Conservation (phyloP, 2,797 vertebrate genomes). For the Chloroceryle inda region DNA sequence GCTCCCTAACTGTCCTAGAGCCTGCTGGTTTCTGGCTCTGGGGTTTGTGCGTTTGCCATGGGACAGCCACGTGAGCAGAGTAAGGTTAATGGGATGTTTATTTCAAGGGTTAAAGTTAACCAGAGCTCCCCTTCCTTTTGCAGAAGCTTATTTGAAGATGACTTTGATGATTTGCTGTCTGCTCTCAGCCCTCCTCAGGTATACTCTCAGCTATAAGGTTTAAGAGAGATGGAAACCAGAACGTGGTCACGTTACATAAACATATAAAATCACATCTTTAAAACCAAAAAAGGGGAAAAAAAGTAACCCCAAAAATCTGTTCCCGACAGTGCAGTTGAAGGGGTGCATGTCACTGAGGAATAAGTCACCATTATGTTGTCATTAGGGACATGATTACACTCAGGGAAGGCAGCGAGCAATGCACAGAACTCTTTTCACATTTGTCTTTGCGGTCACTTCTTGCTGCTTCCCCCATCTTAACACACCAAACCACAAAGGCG, state of each 20-base stretch:
- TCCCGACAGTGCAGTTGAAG: neutral
- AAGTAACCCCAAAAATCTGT: neutral
- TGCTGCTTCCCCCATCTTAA: neutral
- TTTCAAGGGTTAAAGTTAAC: neutral
- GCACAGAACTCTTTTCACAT: neutral
- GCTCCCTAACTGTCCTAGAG: neutral
- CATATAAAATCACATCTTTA: neutral
- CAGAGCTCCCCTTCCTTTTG: neutral
- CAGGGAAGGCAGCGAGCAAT: neutral
- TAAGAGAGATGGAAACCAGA: neutral
- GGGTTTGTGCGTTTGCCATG: neutral
- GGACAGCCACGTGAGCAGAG: neutral
- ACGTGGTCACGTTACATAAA: neutral
- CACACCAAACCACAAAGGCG: neutral
- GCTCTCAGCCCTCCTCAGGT: neutral
- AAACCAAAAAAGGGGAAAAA: neutral
- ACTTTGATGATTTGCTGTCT: neutral
- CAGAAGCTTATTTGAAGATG: neutral
- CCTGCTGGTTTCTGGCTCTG: accelerated
- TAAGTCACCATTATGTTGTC: neutral
- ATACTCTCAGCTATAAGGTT: accelerated
- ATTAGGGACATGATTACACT: neutral
- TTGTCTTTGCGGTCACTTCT: neutral
- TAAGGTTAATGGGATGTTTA: neutral
- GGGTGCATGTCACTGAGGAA: neutral